A percentile compares a stretch with the other conserved stretches of the same genome.
phyloP scores from a whole-genome alignment of 2,888 invertebrate species.

The Spisula solida region DNA sequence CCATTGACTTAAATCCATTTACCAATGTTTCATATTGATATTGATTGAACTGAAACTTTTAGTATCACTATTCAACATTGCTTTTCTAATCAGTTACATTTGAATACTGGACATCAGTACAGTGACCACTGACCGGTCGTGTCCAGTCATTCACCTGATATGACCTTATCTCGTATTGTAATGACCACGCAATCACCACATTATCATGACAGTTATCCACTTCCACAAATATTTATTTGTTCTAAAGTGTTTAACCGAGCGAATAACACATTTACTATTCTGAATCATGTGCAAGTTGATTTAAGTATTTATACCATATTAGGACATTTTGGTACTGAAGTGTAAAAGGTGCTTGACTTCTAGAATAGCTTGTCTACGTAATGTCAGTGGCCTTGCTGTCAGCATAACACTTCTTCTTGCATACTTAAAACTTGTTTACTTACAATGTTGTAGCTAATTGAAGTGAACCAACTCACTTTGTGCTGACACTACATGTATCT shows the following conservation, averaged over 20 bases:
- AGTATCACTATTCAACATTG: neutral
- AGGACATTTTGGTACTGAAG: too few relatives aligned
- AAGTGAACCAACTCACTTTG: too few relatives aligned
- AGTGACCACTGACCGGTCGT: conserved; percentile 29
- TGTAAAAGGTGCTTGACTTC: too few relatives aligned
- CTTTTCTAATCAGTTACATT: neutral
- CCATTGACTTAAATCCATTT: neutral
- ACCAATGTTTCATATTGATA: neutral
- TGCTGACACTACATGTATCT: too few relatives aligned
- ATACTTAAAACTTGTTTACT: too few relatives aligned
- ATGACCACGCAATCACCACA: conserved; percentile 6
- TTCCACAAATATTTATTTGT: neutral
- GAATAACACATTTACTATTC: neutral
- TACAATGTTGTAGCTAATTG: too few relatives aligned
- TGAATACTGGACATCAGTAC: neutral
- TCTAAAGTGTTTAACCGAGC: neutral
- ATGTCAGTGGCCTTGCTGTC: too few relatives aligned
- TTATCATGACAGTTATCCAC: neutral
- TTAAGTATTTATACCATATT: neutral
- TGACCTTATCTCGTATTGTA: conserved; percentile 8
- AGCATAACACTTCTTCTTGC: too few relatives aligned
- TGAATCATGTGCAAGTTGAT: neutral
- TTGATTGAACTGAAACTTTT: neutral
- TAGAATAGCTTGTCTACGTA: too few relatives aligned
- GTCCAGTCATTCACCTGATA: conserved; percentile 25